Conservation (phyloP, 2,797 vertebrate genomes). For the Falco berigora region DNA sequence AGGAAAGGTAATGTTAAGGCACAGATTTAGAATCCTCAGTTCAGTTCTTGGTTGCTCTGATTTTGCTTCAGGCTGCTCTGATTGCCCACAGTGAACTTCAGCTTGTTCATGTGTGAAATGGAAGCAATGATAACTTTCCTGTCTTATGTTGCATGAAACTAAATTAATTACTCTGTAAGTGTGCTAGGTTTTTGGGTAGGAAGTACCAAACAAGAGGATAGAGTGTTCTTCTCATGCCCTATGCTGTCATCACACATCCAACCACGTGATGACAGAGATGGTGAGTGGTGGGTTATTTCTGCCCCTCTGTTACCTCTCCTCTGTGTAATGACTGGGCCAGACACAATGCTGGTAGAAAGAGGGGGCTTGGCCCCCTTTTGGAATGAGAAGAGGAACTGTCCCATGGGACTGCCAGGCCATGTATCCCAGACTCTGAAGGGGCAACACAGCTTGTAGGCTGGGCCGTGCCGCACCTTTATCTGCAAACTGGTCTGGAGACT, state of each 20-base stretch:
- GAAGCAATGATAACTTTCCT: neutral
- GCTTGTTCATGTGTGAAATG: conserved; percentile 20
- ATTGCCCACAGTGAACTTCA: neutral
- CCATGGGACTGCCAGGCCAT: neutral
- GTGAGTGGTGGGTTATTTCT: neutral
- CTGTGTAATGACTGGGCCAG: neutral
- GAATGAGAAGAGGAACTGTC: neutral
- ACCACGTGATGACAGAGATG: neutral
- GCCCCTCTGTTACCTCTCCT: neutral
- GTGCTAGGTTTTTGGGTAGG: neutral
- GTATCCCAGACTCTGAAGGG: neutral
- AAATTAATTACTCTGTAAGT: conserved; percentile 9
- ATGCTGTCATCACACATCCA: neutral
- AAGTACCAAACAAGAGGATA: neutral
- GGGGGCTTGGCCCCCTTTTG: neutral
- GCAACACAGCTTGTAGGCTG: neutral
- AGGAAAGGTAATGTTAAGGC: neutral
- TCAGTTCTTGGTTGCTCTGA: conserved; percentile 2
- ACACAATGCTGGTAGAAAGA: neutral
- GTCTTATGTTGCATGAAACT: neutral
- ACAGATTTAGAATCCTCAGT: neutral
- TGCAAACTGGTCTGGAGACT: neutral
- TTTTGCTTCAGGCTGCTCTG: conserved; percentile 10
- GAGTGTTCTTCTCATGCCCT: neutral
- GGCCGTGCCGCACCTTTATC: neutral